Conservation (phyloP, 1,140 invertebrate species). For the Micrasema minimum region DNA sequence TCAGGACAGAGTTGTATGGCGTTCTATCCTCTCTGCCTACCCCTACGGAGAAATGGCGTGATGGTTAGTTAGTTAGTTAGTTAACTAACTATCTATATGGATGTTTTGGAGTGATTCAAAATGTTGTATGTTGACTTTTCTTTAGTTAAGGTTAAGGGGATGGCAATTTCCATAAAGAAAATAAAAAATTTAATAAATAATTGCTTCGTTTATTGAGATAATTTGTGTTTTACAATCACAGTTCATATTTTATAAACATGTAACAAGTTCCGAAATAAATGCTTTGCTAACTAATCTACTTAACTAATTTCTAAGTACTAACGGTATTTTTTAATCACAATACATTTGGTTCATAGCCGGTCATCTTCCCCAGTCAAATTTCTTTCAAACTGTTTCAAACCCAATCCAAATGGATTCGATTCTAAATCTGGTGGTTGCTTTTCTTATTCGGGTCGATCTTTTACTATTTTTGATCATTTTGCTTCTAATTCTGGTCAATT, state of each 20-base stretch:
- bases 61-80: not conserved
- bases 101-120: too few species aligned
- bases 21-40: not conserved
- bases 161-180: not conserved
- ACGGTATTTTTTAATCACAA: not conserved
- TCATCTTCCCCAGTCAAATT: not conserved
- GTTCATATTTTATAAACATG: not conserved
- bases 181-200: not conserved
- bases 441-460: too few species aligned
- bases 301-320: conserved; percentile 2
- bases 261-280: not conserved
- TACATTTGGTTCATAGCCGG: not conserved
- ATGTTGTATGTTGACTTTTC: not conserved
- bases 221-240: conserved; percentile 1
- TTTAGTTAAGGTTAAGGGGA: too few species aligned
- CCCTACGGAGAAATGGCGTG: not conserved
- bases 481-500: too few species aligned
- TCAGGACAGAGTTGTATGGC: too few species aligned
- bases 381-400: too few species aligned
- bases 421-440: too few species aligned
- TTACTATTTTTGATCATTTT: too few species aligned
- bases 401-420: too few species aligned
- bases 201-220: not conserved
- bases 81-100: too few species aligned
- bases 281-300: not conserved